These are phyloP conservation scores for Melinopterus prodromus DNA, from an alignment of 2,888 invertebrate genomes.

Conservation along the genomic window DNA sequence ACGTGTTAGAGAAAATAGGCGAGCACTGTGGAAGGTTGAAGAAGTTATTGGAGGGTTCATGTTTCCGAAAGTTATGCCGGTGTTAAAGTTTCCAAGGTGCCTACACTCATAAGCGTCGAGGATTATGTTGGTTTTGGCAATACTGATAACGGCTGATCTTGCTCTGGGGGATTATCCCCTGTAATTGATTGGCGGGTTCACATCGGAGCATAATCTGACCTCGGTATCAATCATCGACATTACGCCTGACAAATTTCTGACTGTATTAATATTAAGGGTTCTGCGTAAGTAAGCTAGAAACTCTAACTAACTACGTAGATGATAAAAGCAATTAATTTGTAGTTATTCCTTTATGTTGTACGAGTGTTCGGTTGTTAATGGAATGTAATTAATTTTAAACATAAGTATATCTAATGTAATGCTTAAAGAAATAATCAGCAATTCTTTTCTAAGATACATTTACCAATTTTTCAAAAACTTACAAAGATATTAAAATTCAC, in stretches of 20 bases:
- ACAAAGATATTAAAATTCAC: no score
- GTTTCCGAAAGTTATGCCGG: not conserved
- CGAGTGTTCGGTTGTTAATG: no score
- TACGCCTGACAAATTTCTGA: not conserved
- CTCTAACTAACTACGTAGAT: no score
- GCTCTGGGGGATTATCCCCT: constrained; percentile 8
- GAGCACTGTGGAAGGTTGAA: not conserved
- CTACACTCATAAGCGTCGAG: constrained; percentile 13
- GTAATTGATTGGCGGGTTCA: constrained; percentile 13
- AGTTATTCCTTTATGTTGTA: no score
- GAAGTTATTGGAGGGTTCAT: not conserved
- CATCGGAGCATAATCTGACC: not conserved
- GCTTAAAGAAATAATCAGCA: no score
- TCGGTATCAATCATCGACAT: not conserved
- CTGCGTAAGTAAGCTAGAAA: no score
- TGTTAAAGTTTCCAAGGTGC: constrained; percentile 5
- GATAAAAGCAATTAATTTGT: no score
- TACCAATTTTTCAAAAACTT: no score
- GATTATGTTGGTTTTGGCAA: constrained; percentile 23
- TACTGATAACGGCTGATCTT: constrained; percentile 9
- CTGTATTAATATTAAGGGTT: not conserved
- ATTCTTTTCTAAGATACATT: no score
- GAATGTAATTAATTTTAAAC: no score
- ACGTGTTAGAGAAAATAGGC: not conserved
- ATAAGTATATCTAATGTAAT: no score